Evolutionary conservation across 2,797 vertebrate species (phyloP).

Genomic region (Ambastaia sidthimunki): DNA sequence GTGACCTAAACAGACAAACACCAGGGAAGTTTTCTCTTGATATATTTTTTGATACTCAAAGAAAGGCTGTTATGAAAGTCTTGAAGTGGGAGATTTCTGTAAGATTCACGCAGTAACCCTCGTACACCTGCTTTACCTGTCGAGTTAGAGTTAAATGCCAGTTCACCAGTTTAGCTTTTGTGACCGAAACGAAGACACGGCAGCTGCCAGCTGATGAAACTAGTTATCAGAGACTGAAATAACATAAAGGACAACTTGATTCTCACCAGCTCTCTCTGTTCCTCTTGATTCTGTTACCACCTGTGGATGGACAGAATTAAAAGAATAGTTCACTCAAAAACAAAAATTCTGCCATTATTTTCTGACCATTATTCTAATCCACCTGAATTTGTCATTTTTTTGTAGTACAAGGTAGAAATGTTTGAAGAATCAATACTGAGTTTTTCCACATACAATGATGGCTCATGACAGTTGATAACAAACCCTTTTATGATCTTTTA

Average conservation of each 20-base stretch:
- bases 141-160: slow-evolving; percentile 15
- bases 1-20: not conserved
- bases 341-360: not conserved
- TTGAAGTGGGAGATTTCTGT: not conserved
- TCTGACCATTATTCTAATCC: too few relatives aligned
- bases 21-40: not conserved
- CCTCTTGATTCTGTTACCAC: slow-evolving; percentile 22
- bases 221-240: slow-evolving; percentile 19
- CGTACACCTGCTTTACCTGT: not conserved
- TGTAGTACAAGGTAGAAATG: not conserved
- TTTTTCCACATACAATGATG: not conserved
- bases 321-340: not conserved
- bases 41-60: not conserved
- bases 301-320: not conserved
- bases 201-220: slow-evolving; percentile 41
- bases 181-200: slow-evolving; percentile 54
- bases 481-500: not conserved
- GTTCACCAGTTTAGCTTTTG: not conserved
- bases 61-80: not conserved
- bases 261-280: slow-evolving; percentile 21
- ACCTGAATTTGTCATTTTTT: not conserved
- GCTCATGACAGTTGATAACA: not conserved
- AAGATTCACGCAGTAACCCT: not conserved
- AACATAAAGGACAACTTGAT: slow-evolving; percentile 1
- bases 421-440: too few relatives aligned